Evolutionary conservation across 2,113 vertebrate species (phyloP), one percentile per base, ranked within the genome.

Genomic region (Chaetorhynchus papuensis): DNA sequence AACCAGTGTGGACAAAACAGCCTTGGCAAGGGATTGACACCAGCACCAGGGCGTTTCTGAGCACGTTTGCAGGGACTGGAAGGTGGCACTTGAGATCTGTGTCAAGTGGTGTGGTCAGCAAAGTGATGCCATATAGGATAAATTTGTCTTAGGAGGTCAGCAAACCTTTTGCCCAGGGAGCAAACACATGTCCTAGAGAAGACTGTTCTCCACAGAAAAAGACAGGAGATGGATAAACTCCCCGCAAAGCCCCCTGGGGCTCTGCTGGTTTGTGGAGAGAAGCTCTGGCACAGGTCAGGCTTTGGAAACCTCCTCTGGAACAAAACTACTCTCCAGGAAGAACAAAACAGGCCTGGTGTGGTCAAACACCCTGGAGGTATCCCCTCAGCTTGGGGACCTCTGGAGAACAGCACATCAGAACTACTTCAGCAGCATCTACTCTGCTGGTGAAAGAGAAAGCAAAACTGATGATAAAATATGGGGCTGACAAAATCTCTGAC

Each of bases 271-370:
- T 92, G 96, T 91, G 90, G 18, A 93, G 86, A 28, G 95, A 95
- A 72, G 21, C 87, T 37, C 97, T 96, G 4, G 98, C 96, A 87
- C 83, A 98, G 24, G 96, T 97, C 39, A 99, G 96, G 81, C 97
- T 98, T 83, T 95, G 90, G 63, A 99, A 78, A 99, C 94, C 81
- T 99, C 98, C 42, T 98, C 95, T 19, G 98, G 98, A 87, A 99
- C 97, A 69, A 90, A 97, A n/a, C 97, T 92, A 19, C 61, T 85
- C 70, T 90, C 94, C 60, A 96, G 91, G 12, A 92, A 68, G 28
- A 89, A 47, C 37, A 89, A 91, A 89, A 94, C 33, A n/a, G 76
- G 59, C 69, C 94, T 96, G 65, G 69, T 63, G 21, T 3, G 26
- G 23, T 93, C 88, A 71, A 91, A 50, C 12, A 68, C 21, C 56